Conservation (phyloP, 2,888 invertebrate genomes). For the Lasioglossum calceatum region DNA sequence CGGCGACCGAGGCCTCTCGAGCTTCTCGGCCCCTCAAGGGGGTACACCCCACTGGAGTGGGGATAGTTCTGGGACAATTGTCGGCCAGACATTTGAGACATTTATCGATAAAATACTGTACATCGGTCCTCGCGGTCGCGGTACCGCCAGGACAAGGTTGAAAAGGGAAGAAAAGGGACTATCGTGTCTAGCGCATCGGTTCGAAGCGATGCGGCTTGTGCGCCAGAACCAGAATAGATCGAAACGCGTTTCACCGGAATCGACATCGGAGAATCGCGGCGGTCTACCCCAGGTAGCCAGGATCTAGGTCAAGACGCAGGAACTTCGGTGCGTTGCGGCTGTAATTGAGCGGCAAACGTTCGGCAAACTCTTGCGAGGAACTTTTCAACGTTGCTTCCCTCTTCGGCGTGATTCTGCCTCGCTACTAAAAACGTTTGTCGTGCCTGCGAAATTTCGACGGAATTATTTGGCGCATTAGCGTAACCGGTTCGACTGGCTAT, state of each 20-base stretch:
- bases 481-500: slow-evolving; percentile 9
- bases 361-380: not conserved
- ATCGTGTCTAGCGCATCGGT: not conserved
- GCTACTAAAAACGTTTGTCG: not conserved
- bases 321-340: not conserved
- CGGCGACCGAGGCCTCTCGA: too few species aligned
- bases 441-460: not conserved
- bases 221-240: slow-evolving; percentile 29
- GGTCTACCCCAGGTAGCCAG: not conserved
- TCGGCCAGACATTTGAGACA: too few species aligned
- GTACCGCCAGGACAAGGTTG: not conserved
- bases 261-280: slow-evolving; percentile 14
- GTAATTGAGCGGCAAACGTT: not conserved
- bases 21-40: too few species aligned
- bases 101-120: too few species aligned
- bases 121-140: too few species aligned
- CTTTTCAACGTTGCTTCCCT: not conserved
- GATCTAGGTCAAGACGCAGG: slow-evolving; percentile 22
- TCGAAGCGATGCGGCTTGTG: slow-evolving; percentile 9
- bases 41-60: too few species aligned
- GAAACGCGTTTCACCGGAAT: slow-evolving; percentile 19
- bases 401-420: not conserved
- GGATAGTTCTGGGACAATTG: too few species aligned
- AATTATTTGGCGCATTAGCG: not conserved
- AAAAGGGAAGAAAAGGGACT: slow-evolving; percentile 38